A percentile compares a stretch with the other conserved stretches of the same genome.
Conservation (phyloP, 1,140 invertebrate species). For the Drosophila ironensis region DNA sequence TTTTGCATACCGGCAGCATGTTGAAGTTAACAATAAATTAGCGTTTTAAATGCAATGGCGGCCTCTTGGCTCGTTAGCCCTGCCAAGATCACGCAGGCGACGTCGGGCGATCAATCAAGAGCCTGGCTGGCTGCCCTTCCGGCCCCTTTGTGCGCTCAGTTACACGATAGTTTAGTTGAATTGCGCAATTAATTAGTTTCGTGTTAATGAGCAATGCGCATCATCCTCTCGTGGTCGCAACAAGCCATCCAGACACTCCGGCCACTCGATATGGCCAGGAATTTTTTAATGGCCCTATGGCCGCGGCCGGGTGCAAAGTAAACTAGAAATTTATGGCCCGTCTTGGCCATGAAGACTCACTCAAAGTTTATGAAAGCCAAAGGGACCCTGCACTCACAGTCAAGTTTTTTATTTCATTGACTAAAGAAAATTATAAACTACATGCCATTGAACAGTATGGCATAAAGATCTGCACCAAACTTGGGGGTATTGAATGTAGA, state of each 20-base stretch:
- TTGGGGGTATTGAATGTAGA: no score
- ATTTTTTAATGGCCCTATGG: slow-evolving; percentile 49
- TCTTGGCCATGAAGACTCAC: slow-evolving; percentile 39
- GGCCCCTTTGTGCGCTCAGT: slow-evolving; percentile 2
- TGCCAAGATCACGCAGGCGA: slow-evolving; percentile 54
- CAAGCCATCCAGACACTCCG: slow-evolving; percentile 55
- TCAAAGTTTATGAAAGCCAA: slow-evolving; percentile 47
- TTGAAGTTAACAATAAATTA: slow-evolving; percentile 80
- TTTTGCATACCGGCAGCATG: slow-evolving; percentile 78
- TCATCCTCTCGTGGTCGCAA: slow-evolving; percentile 53
- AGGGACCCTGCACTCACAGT: slow-evolving; percentile 24
- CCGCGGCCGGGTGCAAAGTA: slow-evolving; percentile 18
- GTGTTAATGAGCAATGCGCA: slow-evolving; percentile 76
- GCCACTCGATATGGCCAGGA: slow-evolving; percentile 27
- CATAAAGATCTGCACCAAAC: no score
- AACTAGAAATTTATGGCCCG: slow-evolving; percentile 48
- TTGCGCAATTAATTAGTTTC: slow-evolving; percentile 78
- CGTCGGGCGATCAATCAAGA: slow-evolving; percentile 69
- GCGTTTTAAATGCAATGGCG: slow-evolving; percentile 76
- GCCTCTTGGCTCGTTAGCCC: slow-evolving; percentile 42
- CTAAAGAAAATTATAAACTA: no score
- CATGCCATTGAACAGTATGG: no score
- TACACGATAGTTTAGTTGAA: slow-evolving; percentile 76
- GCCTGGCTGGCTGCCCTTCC: slow-evolving; percentile 27
- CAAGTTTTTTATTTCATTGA: no score